A percentile compares a stretch with the other conserved stretches of the same genome.
phyloP scores from a whole-genome alignment of 1,140 invertebrate genomes.

The Zophobas atratus region DNA sequence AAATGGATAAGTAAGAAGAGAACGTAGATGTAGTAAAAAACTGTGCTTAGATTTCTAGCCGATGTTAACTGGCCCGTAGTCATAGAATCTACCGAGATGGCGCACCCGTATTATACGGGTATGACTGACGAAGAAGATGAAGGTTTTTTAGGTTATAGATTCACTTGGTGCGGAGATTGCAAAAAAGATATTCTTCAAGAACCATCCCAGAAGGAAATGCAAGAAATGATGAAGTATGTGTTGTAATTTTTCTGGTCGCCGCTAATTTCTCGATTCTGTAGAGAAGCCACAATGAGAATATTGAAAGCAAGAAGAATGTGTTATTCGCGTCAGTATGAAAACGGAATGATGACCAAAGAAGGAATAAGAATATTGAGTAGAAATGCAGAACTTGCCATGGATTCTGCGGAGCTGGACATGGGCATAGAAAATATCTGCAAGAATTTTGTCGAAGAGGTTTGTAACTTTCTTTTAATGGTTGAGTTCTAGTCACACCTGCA shows the following conservation, averaged over 20 bases:
- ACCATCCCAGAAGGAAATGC: conserved; percentile 68
- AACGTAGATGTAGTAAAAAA: not conserved
- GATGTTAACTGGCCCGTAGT: conserved; percentile 50
- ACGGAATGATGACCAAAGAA: conserved; percentile 69
- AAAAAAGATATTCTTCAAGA: conserved; percentile 69
- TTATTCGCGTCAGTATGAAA: conserved; percentile 69
- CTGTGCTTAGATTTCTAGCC: conserved; percentile 40
- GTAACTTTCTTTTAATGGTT: not conserved
- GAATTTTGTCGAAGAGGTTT: conserved; percentile 25
- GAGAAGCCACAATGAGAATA: conserved; percentile 68
- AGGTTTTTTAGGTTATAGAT: conserved; percentile 10
- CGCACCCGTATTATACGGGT: conserved; percentile 69
- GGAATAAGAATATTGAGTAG: conserved; percentile 67
- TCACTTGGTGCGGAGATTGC: conserved; percentile 66
- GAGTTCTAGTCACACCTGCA: too few relatives aligned
- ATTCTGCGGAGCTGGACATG: conserved; percentile 64
- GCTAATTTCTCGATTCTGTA: not conserved
- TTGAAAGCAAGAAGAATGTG: conserved; percentile 70
- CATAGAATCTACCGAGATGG: conserved; percentile 66
- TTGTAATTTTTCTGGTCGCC: not conserved
- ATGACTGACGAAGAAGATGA: conserved; percentile 64
- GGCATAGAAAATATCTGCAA: conserved; percentile 65
- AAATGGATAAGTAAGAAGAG: conserved; percentile 33
- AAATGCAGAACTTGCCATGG: conserved; percentile 68
- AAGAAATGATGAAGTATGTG: conserved; percentile 68